Percentiles rank a stretch among this genome's conserved stretches.
These are phyloP conservation scores for Catalaphyllia jardinei DNA, from an alignment of 64 coral and sea anemone genomes.

Conservation along the genomic window DNA sequence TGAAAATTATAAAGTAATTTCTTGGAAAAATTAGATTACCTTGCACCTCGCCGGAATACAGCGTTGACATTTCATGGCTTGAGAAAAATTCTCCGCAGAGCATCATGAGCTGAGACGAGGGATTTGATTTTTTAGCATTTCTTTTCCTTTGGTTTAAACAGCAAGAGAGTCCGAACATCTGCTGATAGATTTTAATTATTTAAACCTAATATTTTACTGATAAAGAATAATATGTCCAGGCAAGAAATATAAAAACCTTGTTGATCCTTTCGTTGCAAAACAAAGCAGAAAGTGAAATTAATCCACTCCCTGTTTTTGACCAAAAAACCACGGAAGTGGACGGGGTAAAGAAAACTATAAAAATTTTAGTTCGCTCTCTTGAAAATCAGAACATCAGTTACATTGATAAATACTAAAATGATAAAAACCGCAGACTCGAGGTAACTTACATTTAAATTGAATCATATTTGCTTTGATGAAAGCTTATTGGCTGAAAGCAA, in stretches of 20 bases:
- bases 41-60: conserved; percentile 5
- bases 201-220: conserved; percentile 16
- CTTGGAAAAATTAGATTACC: not conserved
- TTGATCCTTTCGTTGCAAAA: not conserved
- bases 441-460: conserved; percentile 17
- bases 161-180: conserved; percentile 15
- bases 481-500: conserved; percentile 9
- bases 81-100: not conserved
- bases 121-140: not conserved
- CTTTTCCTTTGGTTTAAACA: not conserved
- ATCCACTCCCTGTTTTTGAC: not conserved
- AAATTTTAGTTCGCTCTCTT: not conserved
- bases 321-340: not conserved
- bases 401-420: not conserved
- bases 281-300: not conserved
- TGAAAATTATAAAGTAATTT: not conserved
- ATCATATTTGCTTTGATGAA: not conserved
- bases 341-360: not conserved
- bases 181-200: conserved; percentile 30
- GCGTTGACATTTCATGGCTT: conserved; percentile 24
- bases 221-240: not conserved
- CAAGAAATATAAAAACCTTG: not conserved
- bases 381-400: not conserved
- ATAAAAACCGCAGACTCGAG: conserved; percentile 16
- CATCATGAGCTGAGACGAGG: not conserved